Percentiles rank a stretch among this genome's conserved stretches.
phyloP scores from a whole-genome alignment of 2,113 vertebrate species.

The Barnardius zonarius region DNA sequence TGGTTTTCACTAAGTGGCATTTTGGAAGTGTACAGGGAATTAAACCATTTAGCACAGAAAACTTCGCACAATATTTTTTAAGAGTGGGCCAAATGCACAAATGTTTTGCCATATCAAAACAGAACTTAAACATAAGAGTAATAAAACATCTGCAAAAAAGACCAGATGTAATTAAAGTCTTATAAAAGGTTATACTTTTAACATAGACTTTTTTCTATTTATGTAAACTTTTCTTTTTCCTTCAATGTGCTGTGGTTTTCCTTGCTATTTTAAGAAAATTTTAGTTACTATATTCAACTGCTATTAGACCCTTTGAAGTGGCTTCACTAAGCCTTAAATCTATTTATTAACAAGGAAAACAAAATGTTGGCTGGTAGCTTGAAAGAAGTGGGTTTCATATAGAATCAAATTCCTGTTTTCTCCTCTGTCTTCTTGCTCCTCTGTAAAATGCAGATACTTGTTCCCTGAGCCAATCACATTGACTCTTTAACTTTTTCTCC shows the following conservation, averaged over 20 bases:
- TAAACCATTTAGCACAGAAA: background rate
- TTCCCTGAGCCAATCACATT: background rate
- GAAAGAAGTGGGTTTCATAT: background rate
- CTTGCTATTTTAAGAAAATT: background rate
- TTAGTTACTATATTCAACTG: background rate
- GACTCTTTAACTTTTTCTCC: background rate
- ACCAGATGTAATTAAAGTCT: background rate
- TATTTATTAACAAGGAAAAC: background rate
- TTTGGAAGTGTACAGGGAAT: background rate
- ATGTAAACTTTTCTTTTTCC: background rate
- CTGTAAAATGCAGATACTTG: background rate
- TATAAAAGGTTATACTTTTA: background rate
- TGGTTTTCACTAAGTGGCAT: background rate
- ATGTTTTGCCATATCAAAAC: background rate
- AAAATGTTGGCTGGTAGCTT: background rate
- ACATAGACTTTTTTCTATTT: background rate
- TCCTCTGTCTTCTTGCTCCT: background rate
- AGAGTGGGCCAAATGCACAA: background rate
- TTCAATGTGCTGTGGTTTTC: background rate
- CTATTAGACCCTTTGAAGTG: background rate
- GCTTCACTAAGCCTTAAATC: background rate
- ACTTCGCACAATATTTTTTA: accelerated
- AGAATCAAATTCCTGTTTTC: background rate
- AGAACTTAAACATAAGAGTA: background rate
- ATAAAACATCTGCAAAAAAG: background rate